phyloP scores from a whole-genome alignment of 1,140 invertebrate species.

The Mycetomoellerius zeteki region DNA sequence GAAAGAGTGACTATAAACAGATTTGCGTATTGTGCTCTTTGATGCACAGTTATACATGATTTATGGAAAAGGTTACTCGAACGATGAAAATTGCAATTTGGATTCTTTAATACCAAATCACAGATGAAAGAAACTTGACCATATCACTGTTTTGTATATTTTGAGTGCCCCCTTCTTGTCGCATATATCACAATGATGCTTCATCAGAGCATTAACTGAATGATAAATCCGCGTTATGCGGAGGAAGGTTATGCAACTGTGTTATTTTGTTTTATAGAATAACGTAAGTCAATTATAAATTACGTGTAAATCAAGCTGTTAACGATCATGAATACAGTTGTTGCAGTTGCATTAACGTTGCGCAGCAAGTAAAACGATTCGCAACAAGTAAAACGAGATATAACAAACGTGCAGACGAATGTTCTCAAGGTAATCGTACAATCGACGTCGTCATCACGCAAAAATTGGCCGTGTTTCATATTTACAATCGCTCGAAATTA shows the following conservation, averaged over 20 bases:
- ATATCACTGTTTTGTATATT: background rate
- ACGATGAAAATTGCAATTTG: background rate
- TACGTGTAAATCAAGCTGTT: conserved; percentile 7
- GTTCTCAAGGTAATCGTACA: background rate
- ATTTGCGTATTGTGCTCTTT: background rate
- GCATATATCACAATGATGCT: conserved; percentile 25
- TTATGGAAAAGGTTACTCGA: background rate
- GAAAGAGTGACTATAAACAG: background rate
- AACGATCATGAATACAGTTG: conserved; percentile 10
- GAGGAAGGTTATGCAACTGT: background rate
- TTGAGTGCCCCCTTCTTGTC: background rate
- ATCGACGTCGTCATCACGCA: background rate
- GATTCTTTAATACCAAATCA: background rate
- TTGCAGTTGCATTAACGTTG: background rate
- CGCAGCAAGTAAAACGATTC: conserved; percentile 15
- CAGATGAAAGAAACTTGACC: background rate
- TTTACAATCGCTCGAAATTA: conserved; percentile 67
- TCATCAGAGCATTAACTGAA: conserved; percentile 31
- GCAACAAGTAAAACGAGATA: conserved; percentile 7
- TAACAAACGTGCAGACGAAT: background rate
- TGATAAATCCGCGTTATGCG: background rate
- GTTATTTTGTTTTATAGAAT: background rate
- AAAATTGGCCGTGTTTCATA: conserved; percentile 17
- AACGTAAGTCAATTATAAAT: conserved; percentile 2
- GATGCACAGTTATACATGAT: background rate